phyloP scores from a whole-genome alignment of 1,140 invertebrate species.

The Caerostris extrusa region DNA sequence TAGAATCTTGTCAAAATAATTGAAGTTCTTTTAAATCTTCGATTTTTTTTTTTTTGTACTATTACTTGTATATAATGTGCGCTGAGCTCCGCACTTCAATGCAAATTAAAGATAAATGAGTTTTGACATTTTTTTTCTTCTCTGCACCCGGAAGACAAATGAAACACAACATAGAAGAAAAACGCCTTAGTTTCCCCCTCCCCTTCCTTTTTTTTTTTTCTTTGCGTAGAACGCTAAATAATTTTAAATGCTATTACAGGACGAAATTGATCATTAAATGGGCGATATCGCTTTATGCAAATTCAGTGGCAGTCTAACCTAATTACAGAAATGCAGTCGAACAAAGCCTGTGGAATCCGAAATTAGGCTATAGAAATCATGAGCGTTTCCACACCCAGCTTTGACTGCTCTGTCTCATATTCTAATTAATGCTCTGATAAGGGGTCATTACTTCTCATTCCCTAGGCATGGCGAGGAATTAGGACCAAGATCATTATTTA shows the following conservation, averaged over 20 bases:
- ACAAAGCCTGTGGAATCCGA: constrained; percentile 30
- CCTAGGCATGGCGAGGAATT: neutral
- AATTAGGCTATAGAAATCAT: constrained; percentile 44
- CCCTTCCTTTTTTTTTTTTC: neutral
- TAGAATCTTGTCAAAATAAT: too few species aligned
- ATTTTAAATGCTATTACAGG: neutral
- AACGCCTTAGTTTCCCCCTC: neutral
- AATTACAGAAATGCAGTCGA: constrained; percentile 20
- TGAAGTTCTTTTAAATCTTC: too few species aligned
- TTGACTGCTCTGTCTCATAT: neutral
- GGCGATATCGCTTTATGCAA: constrained; percentile 59
- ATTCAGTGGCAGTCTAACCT: constrained; percentile 47
- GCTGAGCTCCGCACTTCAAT: too few species aligned
- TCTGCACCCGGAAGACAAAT: neutral
- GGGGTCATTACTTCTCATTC: constrained; percentile 34
- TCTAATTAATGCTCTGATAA: constrained; percentile 47
- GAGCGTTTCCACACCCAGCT: constrained; percentile 38
- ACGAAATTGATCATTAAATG: constrained; percentile 29
- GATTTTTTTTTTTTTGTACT: too few species aligned
- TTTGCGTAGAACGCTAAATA: too few species aligned
- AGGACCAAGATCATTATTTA: constrained; percentile 1
- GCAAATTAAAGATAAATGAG: too few species aligned
- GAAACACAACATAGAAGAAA: neutral
- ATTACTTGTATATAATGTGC: too few species aligned
- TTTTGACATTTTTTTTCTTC: too few species aligned